Evolutionary conservation across 1,140 invertebrate species (phyloP).

Genomic region (Zaprionus ornatus): DNA sequence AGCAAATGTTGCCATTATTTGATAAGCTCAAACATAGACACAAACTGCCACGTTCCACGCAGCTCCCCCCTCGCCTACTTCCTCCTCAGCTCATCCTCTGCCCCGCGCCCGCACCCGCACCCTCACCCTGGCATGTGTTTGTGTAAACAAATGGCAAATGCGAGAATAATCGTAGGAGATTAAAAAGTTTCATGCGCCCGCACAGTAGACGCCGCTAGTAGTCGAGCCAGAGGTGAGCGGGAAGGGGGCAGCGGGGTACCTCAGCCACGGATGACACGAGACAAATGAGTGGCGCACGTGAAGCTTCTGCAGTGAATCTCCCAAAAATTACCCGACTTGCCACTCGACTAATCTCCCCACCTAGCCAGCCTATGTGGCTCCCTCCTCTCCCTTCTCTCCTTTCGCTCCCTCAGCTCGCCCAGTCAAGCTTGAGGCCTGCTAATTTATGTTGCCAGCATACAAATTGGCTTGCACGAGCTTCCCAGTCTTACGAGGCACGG

Average conservation of each 20-base stretch:
- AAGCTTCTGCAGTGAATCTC: slow-evolving; percentile 46
- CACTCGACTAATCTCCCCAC: not conserved
- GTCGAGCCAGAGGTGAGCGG: not conserved
- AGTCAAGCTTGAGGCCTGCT: slow-evolving; percentile 51
- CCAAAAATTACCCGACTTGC: not conserved
- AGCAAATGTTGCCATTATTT: slow-evolving; percentile 83
- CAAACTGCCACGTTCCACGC: slow-evolving; percentile 11
- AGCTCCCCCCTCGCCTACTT: not conserved
- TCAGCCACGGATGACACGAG: slow-evolving; percentile 51
- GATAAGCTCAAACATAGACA: slow-evolving; percentile 83
- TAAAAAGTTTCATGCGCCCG: slow-evolving; percentile 80
- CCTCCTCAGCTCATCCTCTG: not conserved
- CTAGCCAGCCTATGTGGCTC: not conserved
- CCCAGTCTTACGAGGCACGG: not conserved
- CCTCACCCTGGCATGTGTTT: slow-evolving; percentile 51
- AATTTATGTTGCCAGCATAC: slow-evolving; percentile 77
- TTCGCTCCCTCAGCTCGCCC: not conserved
- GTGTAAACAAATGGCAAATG: slow-evolving; percentile 83
- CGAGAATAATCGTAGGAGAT: slow-evolving; percentile 83
- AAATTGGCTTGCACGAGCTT: slow-evolving; percentile 53
- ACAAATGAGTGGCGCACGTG: slow-evolving; percentile 79
- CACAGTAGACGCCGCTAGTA: slow-evolving; percentile 12
- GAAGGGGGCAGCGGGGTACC: not conserved
- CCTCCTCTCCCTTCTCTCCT: not conserved
- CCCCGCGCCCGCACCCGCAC: not conserved